Evolutionary conservation across 1,140 invertebrate species (phyloP), one percentile per base, ranked within the genome.

Genomic region (Chelonus insularis): DNA sequence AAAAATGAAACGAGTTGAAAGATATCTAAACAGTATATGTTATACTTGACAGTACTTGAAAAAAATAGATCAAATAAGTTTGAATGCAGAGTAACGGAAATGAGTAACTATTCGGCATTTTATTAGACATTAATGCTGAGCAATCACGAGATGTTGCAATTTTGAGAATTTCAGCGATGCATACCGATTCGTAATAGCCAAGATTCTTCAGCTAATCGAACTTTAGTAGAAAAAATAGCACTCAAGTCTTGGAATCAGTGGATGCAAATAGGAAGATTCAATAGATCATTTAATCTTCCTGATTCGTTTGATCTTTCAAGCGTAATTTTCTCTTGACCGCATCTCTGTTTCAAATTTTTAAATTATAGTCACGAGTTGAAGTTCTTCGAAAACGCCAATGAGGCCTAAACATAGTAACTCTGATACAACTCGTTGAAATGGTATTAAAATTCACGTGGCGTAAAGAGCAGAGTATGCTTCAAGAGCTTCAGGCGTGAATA

Each of bases 271-370:
- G 41, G 4, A 43, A 43, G 41, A 7, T 43, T 43, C 41, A 43
- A 43, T 43, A 16, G 41, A 43, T 43, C 12, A 43, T 18, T 43
- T 14, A 14, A 16, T 12, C 37, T 16, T 9, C 16, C 41, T 48
- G 45, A 48, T 23, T n/a, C 45, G 23, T 48, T 48, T 48, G 45
- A 48, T 48, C 20, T 23, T 8, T 43, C 23, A 48, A 48, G 20
- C 45, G 21, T 48, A 9, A 48, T 48, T 29, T 25, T 29, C 45
- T 48, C 16, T 43, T 29, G 45, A 48, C 20, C 18, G 45, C 45
- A n/a, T 18, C 21, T 23, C 21, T 23, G 20, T 48, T 18, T 11
- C 6, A 48, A 9, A 18, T 48, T 12, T n/a, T 25, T 9, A n/a
- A 48, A 20, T 8, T 39, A 39, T 14, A 7, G 1, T 7, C 43